A percentile compares a stretch with the other conserved stretches of the same genome.
Evolutionary conservation across 2,888 invertebrate genomes (phyloP).

Genomic region (Gibbula magus): DNA sequence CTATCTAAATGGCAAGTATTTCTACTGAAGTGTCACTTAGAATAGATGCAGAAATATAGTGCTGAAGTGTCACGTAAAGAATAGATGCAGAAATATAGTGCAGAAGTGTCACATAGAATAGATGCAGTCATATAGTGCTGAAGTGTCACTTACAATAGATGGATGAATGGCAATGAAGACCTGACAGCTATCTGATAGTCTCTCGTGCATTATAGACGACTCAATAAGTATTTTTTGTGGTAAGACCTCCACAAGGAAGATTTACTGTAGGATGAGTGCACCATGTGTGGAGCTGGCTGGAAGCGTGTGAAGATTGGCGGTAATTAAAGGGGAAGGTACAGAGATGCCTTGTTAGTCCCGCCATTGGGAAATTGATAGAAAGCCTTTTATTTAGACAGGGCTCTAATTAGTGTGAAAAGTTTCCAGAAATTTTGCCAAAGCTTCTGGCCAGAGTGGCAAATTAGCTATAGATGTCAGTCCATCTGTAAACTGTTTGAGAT

Average conservation of each 20-base stretch:
- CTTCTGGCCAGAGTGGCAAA: conserved; percentile 10
- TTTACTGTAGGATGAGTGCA: not conserved
- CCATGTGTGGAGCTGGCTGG: not conserved
- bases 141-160: no score
- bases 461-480: conserved; percentile 1
- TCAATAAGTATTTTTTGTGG: not conserved
- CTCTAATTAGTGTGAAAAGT: conserved; percentile 26
- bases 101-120: no score
- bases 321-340: conserved; percentile 20
- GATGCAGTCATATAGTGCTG: no score
- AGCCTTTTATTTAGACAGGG: not conserved
- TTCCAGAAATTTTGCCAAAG: not conserved
- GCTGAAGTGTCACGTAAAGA: no score
- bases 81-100: no score
- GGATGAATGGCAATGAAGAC: not conserved
- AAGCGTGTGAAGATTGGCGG: conserved; percentile 24
- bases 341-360: not conserved
- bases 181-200: not conserved
- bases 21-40: no score
- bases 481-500: conserved; percentile 7
- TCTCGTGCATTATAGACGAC: not conserved
- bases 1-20: no score
- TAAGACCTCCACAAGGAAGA: not conserved
- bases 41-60: no score
- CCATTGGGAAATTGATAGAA: conserved; percentile 22